phyloP scores from a whole-genome alignment of 2,113 vertebrate genomes.

The Psammodynastes pulverulentus region DNA sequence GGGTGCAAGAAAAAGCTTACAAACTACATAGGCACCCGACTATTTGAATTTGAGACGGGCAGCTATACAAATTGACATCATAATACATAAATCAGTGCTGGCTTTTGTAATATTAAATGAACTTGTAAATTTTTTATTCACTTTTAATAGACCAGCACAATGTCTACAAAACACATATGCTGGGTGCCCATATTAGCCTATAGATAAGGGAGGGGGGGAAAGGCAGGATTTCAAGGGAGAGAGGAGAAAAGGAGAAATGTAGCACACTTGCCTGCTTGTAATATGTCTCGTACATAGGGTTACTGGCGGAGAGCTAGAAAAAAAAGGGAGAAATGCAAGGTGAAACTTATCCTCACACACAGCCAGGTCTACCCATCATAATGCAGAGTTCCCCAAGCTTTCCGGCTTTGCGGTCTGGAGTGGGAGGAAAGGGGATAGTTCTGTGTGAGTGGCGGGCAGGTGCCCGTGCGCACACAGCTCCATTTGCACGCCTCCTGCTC shows the following conservation, averaged over 20 bases:
- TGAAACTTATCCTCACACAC: background rate
- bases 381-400: too few relatives aligned
- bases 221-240: background rate
- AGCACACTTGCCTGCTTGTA: conserved; percentile 87
- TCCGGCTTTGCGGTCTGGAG: background rate
- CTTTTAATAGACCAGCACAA: background rate
- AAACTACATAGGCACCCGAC: background rate
- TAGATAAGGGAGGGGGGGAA: too few relatives aligned
- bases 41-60: background rate
- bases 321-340: background rate
- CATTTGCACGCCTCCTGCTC: background rate
- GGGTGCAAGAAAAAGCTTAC: background rate
- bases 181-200: background rate
- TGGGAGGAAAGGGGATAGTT: background rate
- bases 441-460: background rate
- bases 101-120: background rate
- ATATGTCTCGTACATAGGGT: conserved; percentile 87
- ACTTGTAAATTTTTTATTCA: background rate
- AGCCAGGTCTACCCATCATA: background rate
- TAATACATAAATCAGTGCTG: background rate
- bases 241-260: background rate
- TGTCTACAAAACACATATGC: background rate
- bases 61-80: background rate
- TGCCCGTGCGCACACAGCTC: too few relatives aligned
- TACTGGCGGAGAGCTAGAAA: conserved; percentile 81